Evolutionary conservation across 2,888 invertebrate genomes (phyloP).

Genomic region (Polyommatus icarus): DNA sequence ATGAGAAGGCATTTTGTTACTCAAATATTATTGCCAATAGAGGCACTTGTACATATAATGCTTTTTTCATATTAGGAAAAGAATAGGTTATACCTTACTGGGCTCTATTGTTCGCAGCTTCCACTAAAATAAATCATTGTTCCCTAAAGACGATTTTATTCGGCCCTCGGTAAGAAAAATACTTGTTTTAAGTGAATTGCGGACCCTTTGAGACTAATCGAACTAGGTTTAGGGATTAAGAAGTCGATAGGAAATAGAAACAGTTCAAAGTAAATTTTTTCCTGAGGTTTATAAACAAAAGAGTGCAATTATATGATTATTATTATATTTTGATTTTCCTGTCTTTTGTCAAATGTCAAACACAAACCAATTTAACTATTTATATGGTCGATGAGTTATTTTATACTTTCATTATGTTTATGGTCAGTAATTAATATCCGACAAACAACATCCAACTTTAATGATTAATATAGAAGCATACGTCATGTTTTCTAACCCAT

Average conservation of each 20-base stretch:
- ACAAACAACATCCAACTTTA: too few relatives aligned
- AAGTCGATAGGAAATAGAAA: constrained; percentile 31
- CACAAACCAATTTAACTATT: too few relatives aligned
- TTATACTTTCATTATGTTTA: too few relatives aligned
- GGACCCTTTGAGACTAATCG: constrained; percentile 57
- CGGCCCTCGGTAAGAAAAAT: constrained; percentile 49
- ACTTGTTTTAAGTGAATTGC: constrained; percentile 64
- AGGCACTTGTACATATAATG: neutral
- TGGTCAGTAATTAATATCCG: too few relatives aligned
- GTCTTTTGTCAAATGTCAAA: neutral
- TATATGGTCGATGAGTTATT: too few relatives aligned
- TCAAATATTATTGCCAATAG: neutral
- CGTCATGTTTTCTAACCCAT: too few relatives aligned
- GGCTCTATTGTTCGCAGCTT: constrained; percentile 30
- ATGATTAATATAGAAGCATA: too few relatives aligned
- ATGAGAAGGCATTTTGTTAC: neutral
- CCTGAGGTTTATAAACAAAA: neutral
- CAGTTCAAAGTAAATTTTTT: neutral
- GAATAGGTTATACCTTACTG: constrained; percentile 36
- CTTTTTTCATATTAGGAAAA: constrained; percentile 20
- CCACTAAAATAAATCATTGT: constrained; percentile 47
- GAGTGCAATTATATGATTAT: neutral
- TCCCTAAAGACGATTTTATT: constrained; percentile 48
- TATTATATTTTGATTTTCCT: neutral
- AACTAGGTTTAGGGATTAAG: constrained; percentile 50